Evolutionary conservation across 2,113 vertebrate species (phyloP).

Genomic region (Amblyornis subalaris): DNA sequence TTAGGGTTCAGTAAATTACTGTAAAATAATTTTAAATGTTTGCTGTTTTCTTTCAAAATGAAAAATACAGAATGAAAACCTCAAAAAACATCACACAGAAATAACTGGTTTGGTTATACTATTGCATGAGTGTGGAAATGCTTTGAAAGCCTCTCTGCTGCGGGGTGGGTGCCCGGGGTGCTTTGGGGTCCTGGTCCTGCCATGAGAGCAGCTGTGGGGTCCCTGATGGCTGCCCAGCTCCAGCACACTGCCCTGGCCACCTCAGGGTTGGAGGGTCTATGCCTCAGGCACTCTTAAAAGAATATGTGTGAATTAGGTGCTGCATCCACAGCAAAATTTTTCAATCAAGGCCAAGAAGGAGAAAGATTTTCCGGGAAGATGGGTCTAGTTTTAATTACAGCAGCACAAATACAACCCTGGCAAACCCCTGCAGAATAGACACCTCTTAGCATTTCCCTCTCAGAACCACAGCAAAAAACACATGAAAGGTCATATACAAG

Average conservation of each 20-base stretch:
- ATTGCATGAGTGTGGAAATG: not conserved
- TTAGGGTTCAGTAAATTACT: not conserved
- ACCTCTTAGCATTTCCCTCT: constrained; percentile 24
- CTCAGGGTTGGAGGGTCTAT: not conserved
- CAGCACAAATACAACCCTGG: not conserved
- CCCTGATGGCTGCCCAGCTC: not conserved
- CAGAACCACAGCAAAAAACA: constrained; percentile 28
- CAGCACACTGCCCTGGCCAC: rapidly evolving
- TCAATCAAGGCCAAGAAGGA: not conserved
- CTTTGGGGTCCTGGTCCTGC: not conserved
- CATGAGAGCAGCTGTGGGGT: rapidly evolving
- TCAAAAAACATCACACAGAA: not conserved
- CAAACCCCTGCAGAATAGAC: constrained; percentile 17
- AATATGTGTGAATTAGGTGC: not conserved
- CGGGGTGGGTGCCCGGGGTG: not conserved
- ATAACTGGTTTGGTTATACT: not conserved
- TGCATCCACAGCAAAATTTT: not conserved
- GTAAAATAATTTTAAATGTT: constrained; percentile 30
- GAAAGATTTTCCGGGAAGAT: not conserved
- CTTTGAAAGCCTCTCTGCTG: not conserved
- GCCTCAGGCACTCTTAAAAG: not conserved
- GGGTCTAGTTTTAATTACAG: constrained; percentile 1
- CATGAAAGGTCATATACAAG: constrained; percentile 74
- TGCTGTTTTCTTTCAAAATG: constrained; percentile 27
- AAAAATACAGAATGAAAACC: not conserved